Percentiles rank a stretch among this genome's conserved stretches.
Evolutionary conservation across 2,113 vertebrate genomes (phyloP).

Genomic region (Balaenoptera acutorostrata): DNA sequence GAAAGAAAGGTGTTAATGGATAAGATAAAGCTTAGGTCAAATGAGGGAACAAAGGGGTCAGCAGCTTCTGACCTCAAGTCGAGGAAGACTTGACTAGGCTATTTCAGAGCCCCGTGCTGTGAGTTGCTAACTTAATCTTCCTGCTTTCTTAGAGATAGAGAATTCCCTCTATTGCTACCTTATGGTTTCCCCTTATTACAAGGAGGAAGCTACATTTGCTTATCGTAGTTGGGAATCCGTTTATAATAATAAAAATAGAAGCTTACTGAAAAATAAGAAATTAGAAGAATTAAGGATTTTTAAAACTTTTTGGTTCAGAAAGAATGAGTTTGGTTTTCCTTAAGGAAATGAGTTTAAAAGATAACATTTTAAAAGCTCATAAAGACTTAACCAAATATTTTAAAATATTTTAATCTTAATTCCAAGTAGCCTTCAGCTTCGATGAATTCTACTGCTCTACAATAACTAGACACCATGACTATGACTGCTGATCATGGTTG

Average conservation of each 20-base stretch:
- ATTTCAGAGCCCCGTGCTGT: neutral
- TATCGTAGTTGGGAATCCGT: neutral
- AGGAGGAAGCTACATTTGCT: neutral
- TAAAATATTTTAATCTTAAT: constrained; percentile 7
- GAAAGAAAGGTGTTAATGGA: neutral
- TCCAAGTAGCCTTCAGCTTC: neutral
- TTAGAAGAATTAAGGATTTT: neutral
- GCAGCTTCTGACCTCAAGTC: neutral
- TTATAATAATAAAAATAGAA: constrained; percentile 23
- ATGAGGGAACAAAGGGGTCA: neutral
- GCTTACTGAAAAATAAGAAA: neutral
- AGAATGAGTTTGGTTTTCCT: constrained; percentile 21
- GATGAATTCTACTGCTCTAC: neutral
- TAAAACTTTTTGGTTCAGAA: constrained; percentile 5
- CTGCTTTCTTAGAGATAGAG: neutral
- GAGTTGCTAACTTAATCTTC: neutral
- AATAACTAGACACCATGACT: neutral
- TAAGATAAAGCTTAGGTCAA: neutral
- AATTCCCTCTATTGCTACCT: neutral
- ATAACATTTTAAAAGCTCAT: neutral
- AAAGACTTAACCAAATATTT: neutral
- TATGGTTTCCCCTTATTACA: neutral
- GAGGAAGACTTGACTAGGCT: neutral
- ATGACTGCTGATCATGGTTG: neutral
- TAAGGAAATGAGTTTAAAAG: constrained; percentile 18